phyloP scores from a whole-genome alignment of 2,113 vertebrate species.

The Hypocryptadius cinnamomeus region DNA sequence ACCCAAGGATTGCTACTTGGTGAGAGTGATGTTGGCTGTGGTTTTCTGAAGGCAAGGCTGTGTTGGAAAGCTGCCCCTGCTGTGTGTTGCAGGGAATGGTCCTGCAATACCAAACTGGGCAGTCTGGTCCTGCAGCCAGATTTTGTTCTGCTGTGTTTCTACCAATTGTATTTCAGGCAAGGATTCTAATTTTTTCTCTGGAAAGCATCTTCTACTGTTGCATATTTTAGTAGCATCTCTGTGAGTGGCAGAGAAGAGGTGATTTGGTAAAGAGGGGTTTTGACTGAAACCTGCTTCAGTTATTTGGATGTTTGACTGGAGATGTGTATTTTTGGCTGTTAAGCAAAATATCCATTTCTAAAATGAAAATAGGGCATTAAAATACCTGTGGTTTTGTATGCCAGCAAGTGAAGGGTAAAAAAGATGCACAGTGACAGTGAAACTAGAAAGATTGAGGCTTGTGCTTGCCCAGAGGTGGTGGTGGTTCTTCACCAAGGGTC shows the following conservation, averaged over 20 bases:
- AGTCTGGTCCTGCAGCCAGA: background rate
- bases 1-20: background rate
- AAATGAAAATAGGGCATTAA: background rate
- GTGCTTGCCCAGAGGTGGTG: fast-evolving
- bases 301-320: background rate
- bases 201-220: background rate
- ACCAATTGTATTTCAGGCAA: background rate
- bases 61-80: background rate
- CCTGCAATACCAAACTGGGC: background rate
- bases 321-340: background rate
- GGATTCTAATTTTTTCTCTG: background rate
- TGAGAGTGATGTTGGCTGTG: background rate
- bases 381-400: background rate
- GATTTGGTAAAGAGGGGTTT: background rate
- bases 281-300: background rate
- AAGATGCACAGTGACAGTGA: background rate
- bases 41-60: background rate
- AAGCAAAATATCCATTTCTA: background rate
- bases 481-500: fast-evolving
- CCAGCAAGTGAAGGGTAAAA: background rate
- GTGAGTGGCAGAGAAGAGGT: background rate
- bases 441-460: background rate
- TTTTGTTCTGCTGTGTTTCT: background rate
- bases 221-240: background rate
- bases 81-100: background rate